These are phyloP conservation scores for Hyaena hyaena DNA, from an alignment of 2,113 vertebrate genomes.

Conservation along the genomic window DNA sequence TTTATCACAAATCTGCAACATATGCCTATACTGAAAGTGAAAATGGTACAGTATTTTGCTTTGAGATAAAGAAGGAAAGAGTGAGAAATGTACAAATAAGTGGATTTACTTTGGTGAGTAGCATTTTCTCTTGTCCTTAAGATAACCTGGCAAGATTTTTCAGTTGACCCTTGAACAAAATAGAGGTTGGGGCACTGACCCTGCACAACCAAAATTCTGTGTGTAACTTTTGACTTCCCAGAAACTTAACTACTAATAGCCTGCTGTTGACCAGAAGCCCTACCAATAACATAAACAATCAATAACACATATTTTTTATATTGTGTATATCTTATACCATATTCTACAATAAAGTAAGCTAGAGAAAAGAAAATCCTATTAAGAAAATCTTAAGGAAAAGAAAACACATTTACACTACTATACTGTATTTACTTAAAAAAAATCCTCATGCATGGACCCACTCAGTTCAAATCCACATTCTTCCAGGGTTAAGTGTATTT, in stretches of 20 bases:
- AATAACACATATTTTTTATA: background rate
- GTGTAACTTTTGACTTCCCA: background rate
- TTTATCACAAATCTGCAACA: background rate
- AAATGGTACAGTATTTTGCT: background rate
- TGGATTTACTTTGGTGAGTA: background rate
- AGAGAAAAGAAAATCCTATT: background rate
- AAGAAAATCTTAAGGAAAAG: background rate
- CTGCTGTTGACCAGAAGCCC: background rate
- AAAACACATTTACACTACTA: background rate
- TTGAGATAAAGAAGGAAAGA: conserved; percentile 10
- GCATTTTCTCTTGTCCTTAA: conserved; percentile 11
- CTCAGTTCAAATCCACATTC: background rate
- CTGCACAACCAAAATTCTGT: background rate
- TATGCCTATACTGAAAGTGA: background rate
- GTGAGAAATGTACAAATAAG: background rate
- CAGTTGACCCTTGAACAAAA: background rate
- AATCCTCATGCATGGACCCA: background rate
- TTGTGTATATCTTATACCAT: background rate
- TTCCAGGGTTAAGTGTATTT: background rate
- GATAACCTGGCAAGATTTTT: background rate
- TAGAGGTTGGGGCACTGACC: background rate
- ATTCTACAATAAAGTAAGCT: background rate
- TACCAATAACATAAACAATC: background rate
- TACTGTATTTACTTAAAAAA: background rate
- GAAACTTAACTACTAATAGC: background rate